Evolutionary conservation across 2,797 vertebrate species (phyloP).

Genomic region (Crenuchus spilurus): DNA sequence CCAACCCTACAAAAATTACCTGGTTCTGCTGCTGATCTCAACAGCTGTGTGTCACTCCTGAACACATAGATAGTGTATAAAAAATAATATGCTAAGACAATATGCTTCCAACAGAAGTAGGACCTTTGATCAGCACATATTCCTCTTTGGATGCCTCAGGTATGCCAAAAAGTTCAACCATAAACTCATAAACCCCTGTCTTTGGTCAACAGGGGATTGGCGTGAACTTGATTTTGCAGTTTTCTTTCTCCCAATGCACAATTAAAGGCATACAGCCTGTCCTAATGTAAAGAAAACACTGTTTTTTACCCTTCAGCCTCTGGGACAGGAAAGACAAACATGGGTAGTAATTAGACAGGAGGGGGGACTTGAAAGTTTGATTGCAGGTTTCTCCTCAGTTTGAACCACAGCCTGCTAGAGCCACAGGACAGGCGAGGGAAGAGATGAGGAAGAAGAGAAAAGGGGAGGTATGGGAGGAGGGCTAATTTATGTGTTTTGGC

Average conservation of each 20-base stretch:
- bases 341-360: constrained; percentile 66
- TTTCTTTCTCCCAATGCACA: constrained; percentile 59
- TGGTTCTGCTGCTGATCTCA: too few species aligned
- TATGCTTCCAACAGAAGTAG: neutral
- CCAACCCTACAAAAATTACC: too few species aligned
- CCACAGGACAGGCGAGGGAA: constrained; percentile 62
- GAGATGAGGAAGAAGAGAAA: constrained; percentile 35
- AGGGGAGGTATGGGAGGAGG: constrained; percentile 44
- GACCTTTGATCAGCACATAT: neutral
- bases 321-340: constrained; percentile 66
- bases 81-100: too few species aligned
- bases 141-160: neutral
- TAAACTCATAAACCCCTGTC: neutral
- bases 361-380: constrained; percentile 62
- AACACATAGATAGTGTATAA: too few species aligned
- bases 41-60: too few species aligned
- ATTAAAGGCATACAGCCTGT: constrained; percentile 62
- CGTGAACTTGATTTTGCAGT: constrained; percentile 58
- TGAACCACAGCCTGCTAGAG: constrained; percentile 72
- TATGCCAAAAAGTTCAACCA: neutral
- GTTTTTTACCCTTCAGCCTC: constrained; percentile 59
- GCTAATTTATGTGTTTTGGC: constrained; percentile 73
- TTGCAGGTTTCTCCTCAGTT: constrained; percentile 67
- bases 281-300: constrained; percentile 49
- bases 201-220: constrained; percentile 23